Conservation (phyloP, 2,113 vertebrate species). For the Pteronura brasiliensis region DNA sequence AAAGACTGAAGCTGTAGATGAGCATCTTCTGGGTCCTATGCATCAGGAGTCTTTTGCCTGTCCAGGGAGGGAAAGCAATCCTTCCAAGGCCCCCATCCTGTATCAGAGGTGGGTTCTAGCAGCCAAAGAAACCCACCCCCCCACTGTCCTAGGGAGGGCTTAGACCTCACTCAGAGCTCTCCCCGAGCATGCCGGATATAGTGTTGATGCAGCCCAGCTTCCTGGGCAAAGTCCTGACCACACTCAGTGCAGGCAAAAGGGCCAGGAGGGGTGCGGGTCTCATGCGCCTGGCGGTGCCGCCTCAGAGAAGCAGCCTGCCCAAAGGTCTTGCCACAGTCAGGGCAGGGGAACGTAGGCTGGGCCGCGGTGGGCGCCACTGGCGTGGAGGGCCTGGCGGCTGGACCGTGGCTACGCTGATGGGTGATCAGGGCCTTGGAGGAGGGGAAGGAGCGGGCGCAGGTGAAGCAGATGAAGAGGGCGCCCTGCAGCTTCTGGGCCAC, state of each 20-base stretch:
- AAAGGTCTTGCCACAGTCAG: slow-evolving; percentile 88
- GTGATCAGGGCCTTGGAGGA: slow-evolving; percentile 87
- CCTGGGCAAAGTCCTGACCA: slow-evolving; percentile 61
- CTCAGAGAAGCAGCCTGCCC: slow-evolving; percentile 83
- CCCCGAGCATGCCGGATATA: slow-evolving; percentile 72
- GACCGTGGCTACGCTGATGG: slow-evolving; percentile 86
- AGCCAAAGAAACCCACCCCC: not conserved
- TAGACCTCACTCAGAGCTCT: slow-evolving; percentile 50
- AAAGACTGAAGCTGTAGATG: not conserved
- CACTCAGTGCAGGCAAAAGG: slow-evolving; percentile 66
- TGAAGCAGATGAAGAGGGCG: slow-evolving; percentile 79
- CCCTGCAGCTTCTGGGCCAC: slow-evolving; percentile 63
- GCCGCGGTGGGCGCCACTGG: slow-evolving; percentile 64
- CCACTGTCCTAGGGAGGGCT: not conserved
- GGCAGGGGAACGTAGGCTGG: slow-evolving; percentile 85
- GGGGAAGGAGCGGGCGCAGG: slow-evolving; percentile 87
- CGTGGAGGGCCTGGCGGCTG: slow-evolving; percentile 81
- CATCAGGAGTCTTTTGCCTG: not conserved
- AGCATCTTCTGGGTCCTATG: not conserved
- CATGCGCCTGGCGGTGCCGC: slow-evolving; percentile 84
- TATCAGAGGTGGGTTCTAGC: not conserved
- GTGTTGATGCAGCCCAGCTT: slow-evolving; percentile 70
- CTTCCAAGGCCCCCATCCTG: not conserved
- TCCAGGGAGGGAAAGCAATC: not conserved
- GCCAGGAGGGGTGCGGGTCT: slow-evolving; percentile 56